A percentile compares a stretch with the other conserved stretches of the same genome.
phyloP scores from a whole-genome alignment of 2,888 invertebrate genomes.

The Drosophila subquinaria region DNA sequence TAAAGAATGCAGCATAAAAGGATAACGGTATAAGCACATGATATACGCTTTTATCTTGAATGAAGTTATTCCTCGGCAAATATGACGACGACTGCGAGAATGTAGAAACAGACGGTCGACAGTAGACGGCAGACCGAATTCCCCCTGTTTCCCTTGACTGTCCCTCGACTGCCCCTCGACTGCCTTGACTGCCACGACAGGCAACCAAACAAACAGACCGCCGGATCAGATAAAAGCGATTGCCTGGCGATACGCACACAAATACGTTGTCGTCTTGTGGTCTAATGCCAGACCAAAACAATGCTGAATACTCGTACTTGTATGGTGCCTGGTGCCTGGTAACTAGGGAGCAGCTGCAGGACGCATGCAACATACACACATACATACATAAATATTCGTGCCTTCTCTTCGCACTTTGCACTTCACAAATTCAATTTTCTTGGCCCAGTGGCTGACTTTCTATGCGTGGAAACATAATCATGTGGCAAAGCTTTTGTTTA shows the following conservation, averaged over 20 bases:
- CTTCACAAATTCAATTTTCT: constrained; percentile 72
- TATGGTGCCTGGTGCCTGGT: not conserved
- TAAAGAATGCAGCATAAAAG: constrained; percentile 65
- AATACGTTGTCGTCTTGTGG: constrained; percentile 42
- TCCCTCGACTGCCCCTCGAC: constrained; percentile 1
- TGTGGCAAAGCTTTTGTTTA: constrained; percentile 53
- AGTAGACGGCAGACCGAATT: constrained; percentile 2
- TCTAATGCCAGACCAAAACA: constrained; percentile 47
- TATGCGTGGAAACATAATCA: constrained; percentile 33
- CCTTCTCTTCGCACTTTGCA: not conserved
- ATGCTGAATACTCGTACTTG: constrained; percentile 21
- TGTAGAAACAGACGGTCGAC: constrained; percentile 6
- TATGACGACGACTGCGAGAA: constrained; percentile 41
- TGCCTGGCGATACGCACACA: constrained; percentile 45
- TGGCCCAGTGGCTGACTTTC: constrained; percentile 24
- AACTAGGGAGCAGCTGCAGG: constrained; percentile 10
- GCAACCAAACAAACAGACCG: constrained; percentile 46
- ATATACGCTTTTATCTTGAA: constrained; percentile 62
- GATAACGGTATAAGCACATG: constrained; percentile 63
- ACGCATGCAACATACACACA: constrained; percentile 17
- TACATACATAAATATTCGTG: constrained; percentile 1
- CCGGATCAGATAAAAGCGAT: constrained; percentile 63
- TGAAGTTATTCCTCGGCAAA: constrained; percentile 47
- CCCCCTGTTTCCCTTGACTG: not conserved
- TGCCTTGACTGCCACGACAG: not conserved